phyloP scores from a whole-genome alignment of 2,888 invertebrate genomes.

The Hymenopus coronatus region DNA sequence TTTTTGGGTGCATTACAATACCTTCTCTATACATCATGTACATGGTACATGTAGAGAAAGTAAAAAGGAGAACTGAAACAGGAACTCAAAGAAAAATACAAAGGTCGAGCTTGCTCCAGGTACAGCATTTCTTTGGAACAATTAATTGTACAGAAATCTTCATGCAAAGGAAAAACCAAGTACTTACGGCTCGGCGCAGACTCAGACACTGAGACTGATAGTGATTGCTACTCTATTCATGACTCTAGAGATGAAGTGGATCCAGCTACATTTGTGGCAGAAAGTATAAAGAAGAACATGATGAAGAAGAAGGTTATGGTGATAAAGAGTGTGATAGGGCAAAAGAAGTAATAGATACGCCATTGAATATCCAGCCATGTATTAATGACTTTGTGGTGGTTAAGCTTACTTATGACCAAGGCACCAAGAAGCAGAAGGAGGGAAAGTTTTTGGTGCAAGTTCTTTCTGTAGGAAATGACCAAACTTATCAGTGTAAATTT shows the following conservation, averaged over 20 bases:
- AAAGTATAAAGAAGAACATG: background rate
- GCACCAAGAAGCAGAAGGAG: background rate
- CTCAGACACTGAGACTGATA: background rate
- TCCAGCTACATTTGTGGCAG: background rate
- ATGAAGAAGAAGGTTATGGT: background rate
- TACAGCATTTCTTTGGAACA: background rate
- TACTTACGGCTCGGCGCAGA: background rate
- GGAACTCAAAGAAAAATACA: background rate
- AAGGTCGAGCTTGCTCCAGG: conserved; percentile 1
- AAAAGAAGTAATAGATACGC: background rate
- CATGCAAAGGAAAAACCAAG: background rate
- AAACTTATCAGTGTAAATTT: background rate
- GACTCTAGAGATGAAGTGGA: background rate
- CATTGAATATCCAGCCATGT: no score
- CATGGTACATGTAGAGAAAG: no score
- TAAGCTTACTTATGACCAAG: background rate
- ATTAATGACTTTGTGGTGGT: background rate
- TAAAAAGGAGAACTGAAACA: no score
- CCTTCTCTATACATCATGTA: no score
- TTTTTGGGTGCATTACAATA: no score
- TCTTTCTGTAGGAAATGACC: background rate
- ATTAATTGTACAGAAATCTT: background rate
- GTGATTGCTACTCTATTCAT: background rate
- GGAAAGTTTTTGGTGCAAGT: background rate
- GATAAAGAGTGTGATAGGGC: no score